phyloP scores from a whole-genome alignment of 2,797 vertebrate genomes.

The Tadarida brasiliensis region DNA sequence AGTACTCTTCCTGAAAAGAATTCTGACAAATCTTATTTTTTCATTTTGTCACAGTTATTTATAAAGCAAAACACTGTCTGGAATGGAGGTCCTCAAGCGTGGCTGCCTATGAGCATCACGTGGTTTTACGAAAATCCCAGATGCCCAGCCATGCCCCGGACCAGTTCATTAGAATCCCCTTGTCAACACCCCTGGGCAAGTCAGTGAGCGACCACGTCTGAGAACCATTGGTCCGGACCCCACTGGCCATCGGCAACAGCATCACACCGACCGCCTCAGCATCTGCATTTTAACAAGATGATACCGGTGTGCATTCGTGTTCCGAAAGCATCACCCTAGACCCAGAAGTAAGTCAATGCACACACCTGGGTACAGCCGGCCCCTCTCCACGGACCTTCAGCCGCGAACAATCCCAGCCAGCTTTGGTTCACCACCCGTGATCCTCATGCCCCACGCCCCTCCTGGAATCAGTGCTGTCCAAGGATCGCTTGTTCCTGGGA shows the following conservation, averaged over 20 bases:
- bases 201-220: neutral
- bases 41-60: neutral
- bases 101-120: neutral
- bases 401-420: neutral
- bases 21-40: neutral
- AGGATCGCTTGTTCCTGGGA: no score
- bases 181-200: neutral
- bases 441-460: accelerated
- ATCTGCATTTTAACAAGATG: neutral
- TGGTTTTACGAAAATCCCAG: neutral
- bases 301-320: neutral
- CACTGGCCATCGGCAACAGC: neutral
- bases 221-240: neutral
- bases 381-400: neutral
- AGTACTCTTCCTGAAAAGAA: neutral
- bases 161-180: neutral
- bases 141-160: neutral
- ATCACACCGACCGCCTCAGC: neutral
- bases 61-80: neutral
- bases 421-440: no score
- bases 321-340: neutral
- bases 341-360: neutral
- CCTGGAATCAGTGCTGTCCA: accelerated
- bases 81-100: neutral
- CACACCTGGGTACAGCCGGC: neutral